phyloP scores from a whole-genome alignment of 2,888 invertebrate genomes.

The Amphimallon solstitiale region DNA sequence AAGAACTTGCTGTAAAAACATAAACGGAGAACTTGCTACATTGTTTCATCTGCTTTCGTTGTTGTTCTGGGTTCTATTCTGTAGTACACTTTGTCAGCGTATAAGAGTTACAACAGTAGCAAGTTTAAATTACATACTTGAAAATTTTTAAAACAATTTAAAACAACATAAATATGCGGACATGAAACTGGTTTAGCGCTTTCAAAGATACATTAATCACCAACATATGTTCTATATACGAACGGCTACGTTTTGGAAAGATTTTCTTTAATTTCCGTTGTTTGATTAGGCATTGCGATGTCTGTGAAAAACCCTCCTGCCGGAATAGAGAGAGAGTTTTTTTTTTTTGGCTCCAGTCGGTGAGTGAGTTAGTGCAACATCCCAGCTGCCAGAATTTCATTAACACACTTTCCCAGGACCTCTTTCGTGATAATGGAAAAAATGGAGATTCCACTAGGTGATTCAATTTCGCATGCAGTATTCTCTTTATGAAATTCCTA shows the following conservation, averaged over 20 bases:
- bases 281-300: not conserved
- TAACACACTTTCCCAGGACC: conserved; percentile 4
- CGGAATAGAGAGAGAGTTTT: not conserved
- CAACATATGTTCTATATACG: not conserved
- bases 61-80: no score
- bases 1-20: no score
- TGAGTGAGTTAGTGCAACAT: not conserved
- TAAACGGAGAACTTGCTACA: no score
- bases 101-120: no score
- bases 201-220: conserved; percentile 12
- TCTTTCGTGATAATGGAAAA: not conserved
- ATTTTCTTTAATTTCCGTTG: conserved; percentile 29
- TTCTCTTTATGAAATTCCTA: no score
- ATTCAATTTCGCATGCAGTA: no score
- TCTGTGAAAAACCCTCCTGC: not conserved
- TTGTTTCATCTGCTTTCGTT: no score
- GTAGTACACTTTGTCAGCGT: no score
- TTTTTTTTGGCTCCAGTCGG: conserved; percentile 6
- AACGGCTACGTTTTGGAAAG: not conserved
- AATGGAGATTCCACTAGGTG: conserved; percentile 3
- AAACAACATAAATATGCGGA: no score
- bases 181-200: no score
- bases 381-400: conserved; percentile 25
- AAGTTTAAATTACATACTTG: no score
- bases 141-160: no score